phyloP scores from a whole-genome alignment of 2,113 vertebrate genomes.

The Varanus salvator region DNA sequence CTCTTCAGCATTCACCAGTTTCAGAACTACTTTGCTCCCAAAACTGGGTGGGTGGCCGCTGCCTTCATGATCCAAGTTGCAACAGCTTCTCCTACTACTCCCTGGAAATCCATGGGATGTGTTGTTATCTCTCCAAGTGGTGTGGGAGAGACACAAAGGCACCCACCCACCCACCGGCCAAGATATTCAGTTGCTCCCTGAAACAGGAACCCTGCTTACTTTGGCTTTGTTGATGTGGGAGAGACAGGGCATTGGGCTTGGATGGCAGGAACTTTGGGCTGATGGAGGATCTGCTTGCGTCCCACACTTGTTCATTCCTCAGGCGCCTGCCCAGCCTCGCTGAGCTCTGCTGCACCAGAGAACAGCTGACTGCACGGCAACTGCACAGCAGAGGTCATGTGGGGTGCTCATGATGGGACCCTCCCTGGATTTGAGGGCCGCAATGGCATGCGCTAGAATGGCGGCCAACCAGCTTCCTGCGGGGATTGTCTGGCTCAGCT shows the following conservation, averaged over 20 bases:
- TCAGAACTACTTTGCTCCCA: background rate
- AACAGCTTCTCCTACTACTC: background rate
- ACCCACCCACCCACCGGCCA: background rate
- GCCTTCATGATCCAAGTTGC: background rate
- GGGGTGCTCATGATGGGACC: background rate
- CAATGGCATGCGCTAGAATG: background rate
- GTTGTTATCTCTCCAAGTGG: background rate
- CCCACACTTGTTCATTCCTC: background rate
- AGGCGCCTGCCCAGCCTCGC: background rate
- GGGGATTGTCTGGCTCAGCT: background rate
- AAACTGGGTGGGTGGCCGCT: background rate
- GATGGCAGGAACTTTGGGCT: background rate
- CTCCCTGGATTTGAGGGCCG: conserved; percentile 12
- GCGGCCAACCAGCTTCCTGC: no score
- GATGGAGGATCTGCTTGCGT: background rate
- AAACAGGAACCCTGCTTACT: background rate
- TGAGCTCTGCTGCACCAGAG: conserved; percentile 15
- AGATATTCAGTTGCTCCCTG: background rate
- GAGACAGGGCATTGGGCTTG: background rate
- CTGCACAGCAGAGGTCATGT: background rate
- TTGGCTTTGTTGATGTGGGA: background rate
- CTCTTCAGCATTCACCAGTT: background rate
- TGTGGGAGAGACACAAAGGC: background rate
- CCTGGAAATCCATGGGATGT: background rate
- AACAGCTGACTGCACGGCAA: conserved; percentile 14